Evolutionary conservation across 2,797 vertebrate species (phyloP), one percentile per base, ranked within the genome.

Genomic region (Urophycis tenuis): DNA sequence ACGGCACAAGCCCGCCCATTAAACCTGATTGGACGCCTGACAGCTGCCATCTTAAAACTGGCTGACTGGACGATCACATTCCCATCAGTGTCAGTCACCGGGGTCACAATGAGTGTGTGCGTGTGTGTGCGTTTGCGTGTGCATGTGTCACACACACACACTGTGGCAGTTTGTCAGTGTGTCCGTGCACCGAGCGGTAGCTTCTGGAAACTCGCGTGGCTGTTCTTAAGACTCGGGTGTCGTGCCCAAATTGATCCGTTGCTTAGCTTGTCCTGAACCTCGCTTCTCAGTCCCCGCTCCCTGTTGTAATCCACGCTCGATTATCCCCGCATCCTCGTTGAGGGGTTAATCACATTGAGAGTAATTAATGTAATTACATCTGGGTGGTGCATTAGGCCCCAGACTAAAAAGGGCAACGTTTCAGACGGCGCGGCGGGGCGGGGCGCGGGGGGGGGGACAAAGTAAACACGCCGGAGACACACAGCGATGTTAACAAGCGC

Each of bases 31-130:
- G n/a, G 60, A 71, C 10, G 32, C 12, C 30, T 71, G 69, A 31
- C 25, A 67, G 32, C 30, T 71, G 30, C 69, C 15, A 33, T 71
- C 69, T 29, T 67, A 30, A 30, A 67, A 60, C 75, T 33, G 72
- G 73, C 78, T 49, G 75, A 83, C 36, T 81, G 79, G 78, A 88
- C 87, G 71, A 85, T 82, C 81, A 85, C 77, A 93, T 89, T 91
- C 83, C 78, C 82, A 82, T 86, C 86, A 74, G 78, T 88, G 87
- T 79, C 89, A 87, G 75, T 93, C 91, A 91, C 69, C 78, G 82
- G 91, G 64, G 3, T 3, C 53, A n/a, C n/a, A 6, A 10, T 69
- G 64, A 5, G 49, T 53, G 49, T 53, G 22, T 60, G 53, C 10
- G 22, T 60, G 53, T 60, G 49, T n/a, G 49, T 60, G 49, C n/a